Percentiles rank a stretch among this genome's conserved stretches.
Conservation (phyloP, 1,140 invertebrate genomes). For the Vollenhovia emeryi region DNA sequence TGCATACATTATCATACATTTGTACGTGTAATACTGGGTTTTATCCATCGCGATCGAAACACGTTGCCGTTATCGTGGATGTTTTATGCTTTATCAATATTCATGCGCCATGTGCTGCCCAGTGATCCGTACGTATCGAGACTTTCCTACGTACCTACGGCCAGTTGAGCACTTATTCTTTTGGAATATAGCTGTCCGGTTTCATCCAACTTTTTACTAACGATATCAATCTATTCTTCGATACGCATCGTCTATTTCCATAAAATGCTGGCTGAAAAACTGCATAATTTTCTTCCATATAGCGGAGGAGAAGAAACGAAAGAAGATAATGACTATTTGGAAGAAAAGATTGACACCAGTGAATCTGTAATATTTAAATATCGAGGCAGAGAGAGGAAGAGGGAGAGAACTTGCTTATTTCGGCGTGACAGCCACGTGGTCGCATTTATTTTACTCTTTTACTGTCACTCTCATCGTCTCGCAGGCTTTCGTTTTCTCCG, state of each 20-base stretch:
- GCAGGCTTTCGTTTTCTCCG: constrained; percentile 62
- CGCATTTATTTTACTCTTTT: not conserved
- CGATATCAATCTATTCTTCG: not conserved
- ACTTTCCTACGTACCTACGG: not conserved
- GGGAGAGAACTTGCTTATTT: not conserved
- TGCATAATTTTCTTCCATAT: not conserved
- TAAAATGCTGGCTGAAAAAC: not conserved
- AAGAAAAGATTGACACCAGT: not conserved
- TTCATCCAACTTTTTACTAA: not conserved
- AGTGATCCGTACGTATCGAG: not conserved
- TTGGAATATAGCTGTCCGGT: not conserved
- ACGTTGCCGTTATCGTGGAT: constrained; percentile 13
- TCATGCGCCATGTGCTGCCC: constrained; percentile 8
- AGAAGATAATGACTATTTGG: not conserved
- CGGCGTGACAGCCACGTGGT: not conserved
- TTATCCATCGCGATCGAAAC: constrained; percentile 21
- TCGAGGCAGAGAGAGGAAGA: too few species aligned
- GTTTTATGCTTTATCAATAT: constrained; percentile 34
- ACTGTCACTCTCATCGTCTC: constrained; percentile 59
- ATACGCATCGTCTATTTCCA: too few species aligned
- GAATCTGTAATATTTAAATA: not conserved
- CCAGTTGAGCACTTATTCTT: not conserved
- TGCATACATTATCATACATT: constrained; percentile 1
- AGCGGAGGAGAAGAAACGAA: not conserved
- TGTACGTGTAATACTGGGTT: constrained; percentile 32